Percentiles rank a stretch among this genome's conserved stretches.
phyloP scores from a whole-genome alignment of 2,113 vertebrate species.

The Lichenostomus cassidix region DNA sequence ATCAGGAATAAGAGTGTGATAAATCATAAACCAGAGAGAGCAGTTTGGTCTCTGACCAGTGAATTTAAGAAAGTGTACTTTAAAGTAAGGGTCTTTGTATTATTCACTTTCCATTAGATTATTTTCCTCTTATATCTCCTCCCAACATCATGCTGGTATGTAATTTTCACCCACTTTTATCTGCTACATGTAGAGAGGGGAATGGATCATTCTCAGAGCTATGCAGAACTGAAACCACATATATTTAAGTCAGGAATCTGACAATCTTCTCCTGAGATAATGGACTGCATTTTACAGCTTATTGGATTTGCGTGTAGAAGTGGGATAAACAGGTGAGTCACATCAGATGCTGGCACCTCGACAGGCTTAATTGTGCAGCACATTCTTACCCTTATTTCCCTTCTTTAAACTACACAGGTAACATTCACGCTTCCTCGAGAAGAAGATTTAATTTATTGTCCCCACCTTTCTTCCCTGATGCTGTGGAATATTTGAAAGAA shows the following conservation, averaged over 20 bases:
- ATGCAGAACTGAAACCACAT: not conserved
- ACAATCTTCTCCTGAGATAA: not conserved
- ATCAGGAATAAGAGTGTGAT: not conserved
- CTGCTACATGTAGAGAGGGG: not conserved
- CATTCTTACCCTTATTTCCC: not conserved
- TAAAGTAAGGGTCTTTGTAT: not conserved
- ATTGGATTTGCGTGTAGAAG: not conserved
- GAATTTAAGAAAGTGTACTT: not conserved
- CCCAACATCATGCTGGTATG: not conserved
- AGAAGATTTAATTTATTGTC: not conserved
- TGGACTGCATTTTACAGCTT: not conserved
- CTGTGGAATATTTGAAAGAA: not conserved
- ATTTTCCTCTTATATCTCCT: not conserved
- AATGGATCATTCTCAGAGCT: not conserved
- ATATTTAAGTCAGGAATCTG: not conserved
- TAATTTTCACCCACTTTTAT: not conserved
- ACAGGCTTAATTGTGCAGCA: not conserved
- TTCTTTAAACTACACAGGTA: not conserved
- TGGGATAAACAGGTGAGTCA: not conserved
- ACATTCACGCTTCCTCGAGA: not conserved
- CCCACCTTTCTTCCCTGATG: not conserved
- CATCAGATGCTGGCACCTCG: not conserved
- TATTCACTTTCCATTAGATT: not conserved
- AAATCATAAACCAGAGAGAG: not conserved
- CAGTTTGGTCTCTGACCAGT: not conserved